Percentiles rank a stretch among this genome's conserved stretches.
Conservation (phyloP, 2,113 vertebrate species). For the Panurus biarmicus region DNA sequence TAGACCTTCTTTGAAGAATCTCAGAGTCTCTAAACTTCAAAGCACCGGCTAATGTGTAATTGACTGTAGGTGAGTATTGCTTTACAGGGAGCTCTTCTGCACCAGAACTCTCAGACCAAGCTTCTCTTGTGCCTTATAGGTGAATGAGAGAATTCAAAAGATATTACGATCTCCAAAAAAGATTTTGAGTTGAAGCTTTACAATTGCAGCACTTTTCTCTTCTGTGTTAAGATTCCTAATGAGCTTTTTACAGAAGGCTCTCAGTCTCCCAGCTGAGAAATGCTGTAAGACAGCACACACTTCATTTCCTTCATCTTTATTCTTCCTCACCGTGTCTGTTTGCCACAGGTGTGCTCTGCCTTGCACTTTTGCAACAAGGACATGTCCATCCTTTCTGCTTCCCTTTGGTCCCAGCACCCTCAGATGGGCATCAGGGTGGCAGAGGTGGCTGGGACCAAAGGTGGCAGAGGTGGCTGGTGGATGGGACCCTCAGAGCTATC, state of each 20-base stretch:
- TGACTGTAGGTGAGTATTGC: neutral
- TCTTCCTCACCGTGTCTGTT: neutral
- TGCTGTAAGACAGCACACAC: neutral
- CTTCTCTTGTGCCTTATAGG: neutral
- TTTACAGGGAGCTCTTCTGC: neutral
- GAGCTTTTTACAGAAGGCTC: neutral
- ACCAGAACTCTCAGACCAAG: neutral
- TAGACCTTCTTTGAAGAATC: conserved; percentile 3
- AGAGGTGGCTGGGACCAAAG: neutral
- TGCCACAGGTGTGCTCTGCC: neutral
- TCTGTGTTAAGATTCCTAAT: neutral
- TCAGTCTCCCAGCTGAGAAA: neutral
- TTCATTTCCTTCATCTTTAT: neutral
- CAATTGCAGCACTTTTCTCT: neutral
- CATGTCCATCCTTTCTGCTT: neutral
- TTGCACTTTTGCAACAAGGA: neutral
- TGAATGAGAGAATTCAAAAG: neutral
- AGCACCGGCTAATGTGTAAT: neutral
- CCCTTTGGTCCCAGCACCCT: neutral
- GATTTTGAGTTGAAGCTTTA: neutral
- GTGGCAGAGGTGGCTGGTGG: neutral
- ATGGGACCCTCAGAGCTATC: neutral
- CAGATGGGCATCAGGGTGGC: rapidly evolving
- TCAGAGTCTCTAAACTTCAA: neutral
- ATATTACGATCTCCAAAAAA: neutral